These are phyloP conservation scores for Lineus longissimus DNA, from an alignment of 1,140 invertebrate species.

Conservation along the genomic window DNA sequence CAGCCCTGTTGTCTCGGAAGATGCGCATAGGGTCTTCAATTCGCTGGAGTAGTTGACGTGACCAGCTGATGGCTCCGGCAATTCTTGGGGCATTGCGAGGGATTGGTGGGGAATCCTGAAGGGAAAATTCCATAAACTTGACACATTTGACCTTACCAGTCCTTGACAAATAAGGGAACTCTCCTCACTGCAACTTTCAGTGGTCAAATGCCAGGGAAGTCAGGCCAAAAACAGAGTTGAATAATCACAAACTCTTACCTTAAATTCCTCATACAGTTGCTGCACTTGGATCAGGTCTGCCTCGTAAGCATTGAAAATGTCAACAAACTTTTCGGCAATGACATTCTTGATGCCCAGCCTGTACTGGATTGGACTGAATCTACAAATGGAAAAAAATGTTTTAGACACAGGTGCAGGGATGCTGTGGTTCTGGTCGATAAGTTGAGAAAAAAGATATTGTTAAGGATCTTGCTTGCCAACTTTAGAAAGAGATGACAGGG, in stretches of 20 bases:
- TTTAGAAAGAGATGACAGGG: no score
- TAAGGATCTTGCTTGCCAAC: no score
- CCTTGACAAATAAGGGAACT: no score
- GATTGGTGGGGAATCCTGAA: slow-evolving; percentile 39
- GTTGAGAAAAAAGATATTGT: no score
- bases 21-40: slow-evolving; percentile 52
- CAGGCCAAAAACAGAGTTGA: background rate
- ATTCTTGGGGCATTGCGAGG: slow-evolving; percentile 49
- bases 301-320: slow-evolving; percentile 50
- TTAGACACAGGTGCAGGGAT: no score
- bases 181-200: no score
- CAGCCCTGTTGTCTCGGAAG: slow-evolving; percentile 44
- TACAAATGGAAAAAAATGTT: no score
- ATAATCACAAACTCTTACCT: no score
- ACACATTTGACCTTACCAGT: no score
- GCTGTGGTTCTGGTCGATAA: background rate
- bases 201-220: no score
- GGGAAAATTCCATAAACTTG: background rate
- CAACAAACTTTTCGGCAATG: slow-evolving; percentile 51
- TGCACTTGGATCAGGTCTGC: slow-evolving; percentile 45
- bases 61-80: slow-evolving; percentile 52
- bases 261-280: slow-evolving; percentile 47
- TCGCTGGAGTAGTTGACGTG: slow-evolving; percentile 41
- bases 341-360: slow-evolving; percentile 40
- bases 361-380: slow-evolving; percentile 41